Base-by-base conservation (phyloP, 1,140 invertebrate genomes). In the Anastatus disparis region DNA sequence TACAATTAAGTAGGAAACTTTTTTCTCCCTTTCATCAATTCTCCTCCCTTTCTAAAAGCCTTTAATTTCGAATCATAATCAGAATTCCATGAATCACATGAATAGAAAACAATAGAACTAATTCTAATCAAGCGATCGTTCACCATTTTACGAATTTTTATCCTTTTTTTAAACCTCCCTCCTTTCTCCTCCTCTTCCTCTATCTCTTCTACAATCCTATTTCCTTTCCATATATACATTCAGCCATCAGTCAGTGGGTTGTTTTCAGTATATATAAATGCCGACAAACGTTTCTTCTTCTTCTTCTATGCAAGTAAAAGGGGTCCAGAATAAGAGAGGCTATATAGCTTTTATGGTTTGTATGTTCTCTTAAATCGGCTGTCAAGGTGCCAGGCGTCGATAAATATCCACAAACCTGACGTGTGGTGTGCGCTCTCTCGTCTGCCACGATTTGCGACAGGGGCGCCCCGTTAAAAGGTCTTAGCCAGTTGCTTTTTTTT, bases 371-470 rank as follows among this genome's bases (percentile, higher is more conserved):
- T 74, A 74, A 77, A 77, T 70, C 69, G 71, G 50, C 78, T 78
- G 77, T 78, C 76, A 77, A 75, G 77, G 67, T 79, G 77, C 74
- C 76, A 76, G 63, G 68, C 62, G 71, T 77, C 77, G 77, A 79
- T 78, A 79, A 79, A 79, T 80, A 78, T 78, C 74, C 70, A 71
- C 63, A 58, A 9, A 61, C 15, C 29, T 58, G 61, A 65, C 67
- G 67, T 44, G 50, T n/a, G 22, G 17, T 26, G 24, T 55, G 42
- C 17, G 20, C 22, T 50, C 38, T 31, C 64, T 27, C 53, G 53
- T 35, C 53, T 50, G 65, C 55, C 55, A 31, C 65, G 65, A 59
- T 68, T 68, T 59, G 65, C 65, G 67, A 63, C 68, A 35, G 68
- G n/a, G n/a, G n/a, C 58, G 50, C 50, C 50, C 68, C 68, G 58